Conservation (phyloP, 2,113 vertebrate genomes). For the Anolis sagrei region DNA sequence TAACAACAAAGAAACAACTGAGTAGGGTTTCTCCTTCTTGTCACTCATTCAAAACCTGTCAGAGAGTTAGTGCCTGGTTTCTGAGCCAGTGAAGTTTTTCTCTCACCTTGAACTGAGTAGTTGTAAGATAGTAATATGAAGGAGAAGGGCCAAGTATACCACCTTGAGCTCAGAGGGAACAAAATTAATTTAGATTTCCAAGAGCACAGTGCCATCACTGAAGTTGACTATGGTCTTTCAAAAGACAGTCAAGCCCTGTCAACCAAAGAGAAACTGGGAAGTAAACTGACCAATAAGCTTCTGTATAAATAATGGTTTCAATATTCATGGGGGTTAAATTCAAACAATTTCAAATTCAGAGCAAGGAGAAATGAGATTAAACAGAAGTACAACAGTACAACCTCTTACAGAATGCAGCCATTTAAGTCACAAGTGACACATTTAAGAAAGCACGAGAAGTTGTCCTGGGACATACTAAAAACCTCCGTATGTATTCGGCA, state of each 20-base stretch:
- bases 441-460: no score
- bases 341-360: neutral
- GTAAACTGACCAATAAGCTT: neutral
- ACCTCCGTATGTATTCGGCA: neutral
- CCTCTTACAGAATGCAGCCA: neutral
- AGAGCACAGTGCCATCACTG: neutral
- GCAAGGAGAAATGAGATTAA: neutral
- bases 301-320: neutral
- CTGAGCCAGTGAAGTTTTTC: no score
- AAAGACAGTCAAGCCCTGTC: neutral
- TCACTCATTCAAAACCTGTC: neutral
- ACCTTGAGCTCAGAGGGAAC: neutral
- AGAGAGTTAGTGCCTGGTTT: neutral
- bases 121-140: neutral
- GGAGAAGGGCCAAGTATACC: neutral
- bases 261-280: neutral
- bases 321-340: neutral
- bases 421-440: neutral
- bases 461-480: no score
- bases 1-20: neutral
- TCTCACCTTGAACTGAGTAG: neutral
- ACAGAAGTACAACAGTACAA: neutral
- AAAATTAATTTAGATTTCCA: neutral
- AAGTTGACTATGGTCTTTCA: neutral
- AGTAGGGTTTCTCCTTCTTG: neutral